Evolutionary conservation across 1,140 invertebrate species (phyloP), one percentile per base, ranked within the genome.

Genomic region (Aethina tumida): DNA sequence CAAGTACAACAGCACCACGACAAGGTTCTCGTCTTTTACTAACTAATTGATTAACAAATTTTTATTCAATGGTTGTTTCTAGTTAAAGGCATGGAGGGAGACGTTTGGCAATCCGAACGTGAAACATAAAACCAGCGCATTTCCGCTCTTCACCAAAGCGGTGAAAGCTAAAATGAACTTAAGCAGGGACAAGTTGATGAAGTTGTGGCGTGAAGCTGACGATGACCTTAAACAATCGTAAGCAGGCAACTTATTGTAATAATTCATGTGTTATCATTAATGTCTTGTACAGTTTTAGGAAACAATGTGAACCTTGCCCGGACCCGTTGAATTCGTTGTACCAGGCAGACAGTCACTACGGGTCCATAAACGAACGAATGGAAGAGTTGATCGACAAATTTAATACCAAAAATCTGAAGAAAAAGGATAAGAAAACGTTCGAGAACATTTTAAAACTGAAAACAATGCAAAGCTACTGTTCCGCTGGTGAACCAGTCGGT

Each of bases 401-500:
- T 58, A n/a, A n/a, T n/a, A 53, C 78, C 2, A 65, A 69, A 27
- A 53, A 63, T 46, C 55, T 64, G 21, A 49, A 49, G 21, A 43
- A 60, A 13, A 65, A 69, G 38, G 49, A 58, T 1, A 70, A 65
- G 26, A 66, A 70, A 6, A 62, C 75, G 35, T 70, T 87, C 30
- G 60, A 68, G 9, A 75, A 87, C 35, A 66, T 92, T 22, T 69
- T 96, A 38, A 77, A 80, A 46, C 63, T 77, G 8, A 93, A 91
- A 64, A 69, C 77, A 19, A 75, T 92, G 53, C 77, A 74, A 47
- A 75, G 83, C 0, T 59, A 90, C 41, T 84, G 79, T 28, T 73
- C 79, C 10, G 89, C 95, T 2, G 97, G 97, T 2, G 97, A 99
- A 65, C 81, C 93, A 7, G 96, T 99, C 9, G 97, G 97, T 15